Evolutionary conservation across 1,140 invertebrate species (phyloP), one percentile per base, ranked within the genome.

Genomic region (Lepidostoma basale): DNA sequence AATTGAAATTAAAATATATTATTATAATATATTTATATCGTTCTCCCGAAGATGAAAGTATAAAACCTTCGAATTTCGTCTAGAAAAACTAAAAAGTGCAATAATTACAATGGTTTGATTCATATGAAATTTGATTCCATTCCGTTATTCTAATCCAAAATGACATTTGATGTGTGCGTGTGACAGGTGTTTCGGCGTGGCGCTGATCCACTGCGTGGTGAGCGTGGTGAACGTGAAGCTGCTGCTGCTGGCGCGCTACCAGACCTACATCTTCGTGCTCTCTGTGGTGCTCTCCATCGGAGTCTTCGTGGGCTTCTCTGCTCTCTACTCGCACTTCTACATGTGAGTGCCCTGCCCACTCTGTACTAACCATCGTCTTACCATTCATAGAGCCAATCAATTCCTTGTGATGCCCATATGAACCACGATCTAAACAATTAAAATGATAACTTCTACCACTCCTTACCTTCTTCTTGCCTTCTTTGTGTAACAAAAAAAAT

Each of bases 161-260:
- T 36, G 33, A 9, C 10, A 6, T 28, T 69, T 58, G n/a, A n/a
- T n/a, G 59, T 81, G 77, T 67, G 2, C 10, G n/a, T 74, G 76
- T 26, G 77, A 70, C 72, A 85, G 84, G 77, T 78, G 77, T 28
- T 86, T 83, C 68, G 85, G 85, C 6, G 83, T 81, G 0, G 62
- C 78, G 0, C 74, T 85, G 16, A 85, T 85, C 68, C 84, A 85
- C 75, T 69, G 80, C 6, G 76, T 83, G 66, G 78, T 85, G 20
- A 65, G 86, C 36, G 69, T 85, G 1, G 82, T 81, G 8, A 85
- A 81, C 71, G 73, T 86, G 2, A 85, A 90, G 85, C 75, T 91
- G 68, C 84, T 86, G 74, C 74, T 92, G 18, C 83, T 87, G 66
- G 87, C 89, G 25, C 85, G 84, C 52, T 90, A 89, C 76, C 87